Conservation (phyloP, 1,140 invertebrate species). For the Zaprionus nigranus region DNA sequence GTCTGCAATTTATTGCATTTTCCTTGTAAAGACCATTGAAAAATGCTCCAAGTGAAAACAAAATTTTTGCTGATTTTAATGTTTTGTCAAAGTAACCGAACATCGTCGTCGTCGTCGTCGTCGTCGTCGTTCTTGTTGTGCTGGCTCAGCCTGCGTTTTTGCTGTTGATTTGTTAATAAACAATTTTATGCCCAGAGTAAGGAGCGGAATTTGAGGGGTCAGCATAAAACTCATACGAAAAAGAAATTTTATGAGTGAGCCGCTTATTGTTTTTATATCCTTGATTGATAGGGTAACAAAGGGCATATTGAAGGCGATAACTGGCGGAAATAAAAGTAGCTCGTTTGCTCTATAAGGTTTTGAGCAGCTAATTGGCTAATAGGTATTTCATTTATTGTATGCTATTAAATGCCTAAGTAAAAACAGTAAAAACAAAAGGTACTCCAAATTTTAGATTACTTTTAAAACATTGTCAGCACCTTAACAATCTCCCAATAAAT, state of each 20-base stretch:
- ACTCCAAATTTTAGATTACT: too few species aligned
- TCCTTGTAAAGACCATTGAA: conserved; percentile 65
- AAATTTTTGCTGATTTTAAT: conserved; percentile 80
- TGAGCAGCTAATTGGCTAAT: neutral
- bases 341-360: neutral
- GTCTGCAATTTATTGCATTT: conserved; percentile 83
- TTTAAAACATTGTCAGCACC: neutral
- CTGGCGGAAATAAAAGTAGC: neutral
- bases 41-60: conserved; percentile 58
- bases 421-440: too few species aligned
- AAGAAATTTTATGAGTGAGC: conserved; percentile 71
- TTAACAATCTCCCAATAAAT: neutral
- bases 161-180: conserved; percentile 81
- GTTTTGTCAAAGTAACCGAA: conserved; percentile 74
- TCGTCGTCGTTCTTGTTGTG: conserved; percentile 14
- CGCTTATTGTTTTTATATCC: conserved; percentile 73
- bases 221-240: conserved; percentile 72
- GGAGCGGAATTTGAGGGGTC: neutral
- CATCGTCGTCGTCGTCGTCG: neutral
- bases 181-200: conserved; percentile 69
- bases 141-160: conserved; percentile 56
- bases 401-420: neutral
- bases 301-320: conserved; percentile 18
- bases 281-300: conserved; percentile 44
- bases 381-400: too few species aligned